Conservation (phyloP, 2,797 vertebrate genomes). For the Phalloptychus januarius region DNA sequence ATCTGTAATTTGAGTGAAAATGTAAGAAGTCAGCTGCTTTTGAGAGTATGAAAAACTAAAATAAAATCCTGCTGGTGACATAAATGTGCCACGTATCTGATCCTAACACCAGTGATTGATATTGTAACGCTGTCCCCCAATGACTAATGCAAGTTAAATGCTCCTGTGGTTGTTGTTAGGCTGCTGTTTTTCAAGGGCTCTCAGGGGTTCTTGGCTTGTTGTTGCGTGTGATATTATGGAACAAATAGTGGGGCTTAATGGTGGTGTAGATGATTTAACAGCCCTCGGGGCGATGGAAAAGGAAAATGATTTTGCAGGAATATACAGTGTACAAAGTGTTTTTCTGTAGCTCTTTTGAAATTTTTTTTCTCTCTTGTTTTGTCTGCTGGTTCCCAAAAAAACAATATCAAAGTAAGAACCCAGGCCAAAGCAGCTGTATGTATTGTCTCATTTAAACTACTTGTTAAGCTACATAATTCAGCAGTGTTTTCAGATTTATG, state of each 20-base stretch:
- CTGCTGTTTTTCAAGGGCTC: slow-evolving; percentile 73
- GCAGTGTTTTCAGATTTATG: slow-evolving; percentile 32
- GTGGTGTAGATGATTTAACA: slow-evolving; percentile 73
- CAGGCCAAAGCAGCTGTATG: slow-evolving; percentile 13
- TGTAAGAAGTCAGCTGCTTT: slow-evolving; percentile 19
- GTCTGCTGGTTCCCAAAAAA: slow-evolving; percentile 4
- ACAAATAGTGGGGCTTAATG: slow-evolving; percentile 75
- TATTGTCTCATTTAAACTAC: slow-evolving; percentile 30
- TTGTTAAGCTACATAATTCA: slow-evolving; percentile 41
- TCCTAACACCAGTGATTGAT: slow-evolving; percentile 52
- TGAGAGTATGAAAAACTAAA: slow-evolving; percentile 1
- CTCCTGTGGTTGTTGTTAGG: slow-evolving; percentile 74
- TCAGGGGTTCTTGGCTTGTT: slow-evolving; percentile 73
- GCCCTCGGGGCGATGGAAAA: slow-evolving; percentile 67
- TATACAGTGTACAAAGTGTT: slow-evolving; percentile 46
- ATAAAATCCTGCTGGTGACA: slow-evolving; percentile 47
- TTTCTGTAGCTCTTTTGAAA: slow-evolving; percentile 52
- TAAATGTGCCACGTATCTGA: slow-evolving; percentile 43
- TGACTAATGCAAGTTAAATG: slow-evolving; percentile 70
- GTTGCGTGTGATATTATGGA: slow-evolving; percentile 77
- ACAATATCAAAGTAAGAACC: slow-evolving; percentile 18
- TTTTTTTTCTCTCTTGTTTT: slow-evolving; percentile 19
- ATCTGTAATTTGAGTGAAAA: neutral
- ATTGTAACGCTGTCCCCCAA: slow-evolving; percentile 56
- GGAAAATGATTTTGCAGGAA: slow-evolving; percentile 60